Conservation (phyloP, 1,140 invertebrate species). For the Hyposmocoma kahamanoa region DNA sequence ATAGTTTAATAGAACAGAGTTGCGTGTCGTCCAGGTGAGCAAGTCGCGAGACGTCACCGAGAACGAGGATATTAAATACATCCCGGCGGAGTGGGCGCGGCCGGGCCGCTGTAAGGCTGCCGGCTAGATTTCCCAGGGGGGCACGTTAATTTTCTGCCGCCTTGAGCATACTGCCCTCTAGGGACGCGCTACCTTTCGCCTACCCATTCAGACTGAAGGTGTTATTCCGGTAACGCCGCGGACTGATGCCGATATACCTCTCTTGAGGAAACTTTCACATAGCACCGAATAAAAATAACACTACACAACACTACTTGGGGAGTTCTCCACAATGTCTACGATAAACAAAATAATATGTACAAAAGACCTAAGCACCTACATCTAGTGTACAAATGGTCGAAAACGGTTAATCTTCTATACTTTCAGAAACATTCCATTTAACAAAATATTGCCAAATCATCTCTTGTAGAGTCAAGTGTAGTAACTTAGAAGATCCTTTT, state of each 20-base stretch:
- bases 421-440: too few species aligned
- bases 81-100: slow-evolving; percentile 59
- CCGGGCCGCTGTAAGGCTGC: slow-evolving; percentile 55
- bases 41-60: slow-evolving; percentile 11
- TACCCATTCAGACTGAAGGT: slow-evolving; percentile 69
- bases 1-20: too few species aligned
- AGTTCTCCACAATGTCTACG: too few species aligned
- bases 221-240: slow-evolving; percentile 63
- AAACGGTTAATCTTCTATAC: too few species aligned
- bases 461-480: too few species aligned
- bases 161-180: slow-evolving; percentile 79
- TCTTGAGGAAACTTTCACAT: slow-evolving; percentile 46
- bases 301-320: too few species aligned
- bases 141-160: slow-evolving; percentile 82
- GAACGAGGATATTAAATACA: slow-evolving; percentile 43
- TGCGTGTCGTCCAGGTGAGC: not conserved
- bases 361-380: too few species aligned
- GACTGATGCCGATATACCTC: slow-evolving; percentile 51
- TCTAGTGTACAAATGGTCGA: too few species aligned
- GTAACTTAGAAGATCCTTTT: too few species aligned
- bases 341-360: too few species aligned
- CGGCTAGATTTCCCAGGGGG: slow-evolving; percentile 77
- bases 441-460: too few species aligned
- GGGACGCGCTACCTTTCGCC: slow-evolving; percentile 72
- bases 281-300: slow-evolving; percentile 33